Evolutionary conservation across 2,888 invertebrate species (phyloP), one percentile per base, ranked within the genome.

Genomic region (Athrips mouffetella): DNA sequence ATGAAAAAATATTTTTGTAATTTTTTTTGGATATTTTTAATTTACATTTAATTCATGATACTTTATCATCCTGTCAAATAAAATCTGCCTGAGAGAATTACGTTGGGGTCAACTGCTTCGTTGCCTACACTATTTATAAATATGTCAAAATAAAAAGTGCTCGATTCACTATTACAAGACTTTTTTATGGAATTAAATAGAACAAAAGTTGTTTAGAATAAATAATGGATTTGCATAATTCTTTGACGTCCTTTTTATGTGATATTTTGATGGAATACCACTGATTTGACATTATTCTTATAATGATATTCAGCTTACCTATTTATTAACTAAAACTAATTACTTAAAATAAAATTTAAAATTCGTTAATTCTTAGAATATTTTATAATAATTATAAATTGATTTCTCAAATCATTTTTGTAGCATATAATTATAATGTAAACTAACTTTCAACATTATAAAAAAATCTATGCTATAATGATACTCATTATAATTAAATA

Each of bases 361-460:
- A 78, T 78, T 80, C 76, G 76, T 74, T 75, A 66, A 62, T 70
- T 67, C 58, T 68, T 70, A 66, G 42, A 30, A 49, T 54, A 55
- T 39, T 49, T 52, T 53, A 45, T 37, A 37, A 21, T 37, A 37
- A 37, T 37, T n/a, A n/a, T n/a, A 10, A 37, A 37, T 21, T n/a
- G 37, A 37, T 21, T 37, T 37, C 18, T 37, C 37, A 37, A 21
- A 37, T 21, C 21, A 20, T n/a, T 37, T 37, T 37, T 6, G 13
- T n/a, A n/a, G n/a, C n/a, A n/a, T 2, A 10, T 37, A 27, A 4
- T 27, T 10, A 5, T 27, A 27, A 37, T 1, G 11, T 11, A 21
- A 11, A 11, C 21, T 18, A 10, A 37, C n/a, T 20, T n/a, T 18
- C 3, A 37, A 37, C 20, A 20, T 37, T 37, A 37, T 37, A 37